Percentiles rank a stretch among this genome's conserved stretches.
Conservation (phyloP, 2,797 vertebrate genomes). For the Rhodeus uyekii region DNA sequence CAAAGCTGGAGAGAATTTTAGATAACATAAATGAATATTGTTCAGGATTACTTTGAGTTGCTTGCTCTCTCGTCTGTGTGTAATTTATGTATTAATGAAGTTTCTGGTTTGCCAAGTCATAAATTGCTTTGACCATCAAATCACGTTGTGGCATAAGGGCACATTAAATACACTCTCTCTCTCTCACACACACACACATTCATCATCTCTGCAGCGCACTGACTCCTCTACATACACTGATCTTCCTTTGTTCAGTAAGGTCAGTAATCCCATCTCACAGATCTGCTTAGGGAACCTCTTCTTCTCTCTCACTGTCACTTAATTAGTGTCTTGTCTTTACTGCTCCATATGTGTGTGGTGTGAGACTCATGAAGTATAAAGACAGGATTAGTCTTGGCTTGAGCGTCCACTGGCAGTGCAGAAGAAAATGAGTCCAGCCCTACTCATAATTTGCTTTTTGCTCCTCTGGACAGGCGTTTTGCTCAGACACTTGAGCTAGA, state of each 20-base stretch:
- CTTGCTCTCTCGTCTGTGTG: slow-evolving; percentile 5
- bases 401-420: slow-evolving; percentile 35
- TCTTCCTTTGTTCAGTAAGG: slow-evolving; percentile 16
- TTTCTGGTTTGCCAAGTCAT: slow-evolving; percentile 25
- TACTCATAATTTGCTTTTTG: slow-evolving; percentile 37
- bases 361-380: slow-evolving; percentile 13
- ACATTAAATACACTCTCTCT: slow-evolving; percentile 1
- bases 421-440: slow-evolving; percentile 40
- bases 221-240: not conserved
- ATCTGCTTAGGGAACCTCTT: slow-evolving; percentile 20
- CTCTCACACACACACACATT: not conserved
- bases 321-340: slow-evolving; percentile 18
- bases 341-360: slow-evolving; percentile 24
- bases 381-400: slow-evolving; percentile 50
- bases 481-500: slow-evolving; percentile 57
- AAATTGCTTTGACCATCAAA: slow-evolving; percentile 41
- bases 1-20: not conserved
- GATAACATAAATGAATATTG: not conserved
- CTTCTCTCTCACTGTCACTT: not conserved
- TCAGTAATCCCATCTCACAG: slow-evolving; percentile 19
- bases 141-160: not conserved
- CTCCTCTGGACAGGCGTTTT: slow-evolving; percentile 47
- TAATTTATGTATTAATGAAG: slow-evolving; percentile 30
- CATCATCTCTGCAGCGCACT: not conserved
- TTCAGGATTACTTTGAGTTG: slow-evolving; percentile 24